These are phyloP conservation scores for Gasteruption jaculator DNA, from an alignment of 2,888 invertebrate species.

Conservation along the genomic window DNA sequence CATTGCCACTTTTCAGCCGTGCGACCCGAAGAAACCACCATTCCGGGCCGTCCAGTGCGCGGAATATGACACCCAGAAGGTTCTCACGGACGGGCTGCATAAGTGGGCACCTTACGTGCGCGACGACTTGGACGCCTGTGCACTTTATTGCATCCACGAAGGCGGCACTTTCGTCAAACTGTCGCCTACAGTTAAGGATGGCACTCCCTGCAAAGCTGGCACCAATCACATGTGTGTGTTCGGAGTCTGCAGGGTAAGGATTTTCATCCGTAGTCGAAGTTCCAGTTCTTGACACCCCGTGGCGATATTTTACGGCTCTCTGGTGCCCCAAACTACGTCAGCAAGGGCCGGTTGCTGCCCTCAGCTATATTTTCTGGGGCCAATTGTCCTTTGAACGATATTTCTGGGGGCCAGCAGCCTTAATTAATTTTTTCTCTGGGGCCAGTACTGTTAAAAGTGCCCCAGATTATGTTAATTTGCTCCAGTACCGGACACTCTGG, in stretches of 20 bases:
- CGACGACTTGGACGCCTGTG: constrained; percentile 65
- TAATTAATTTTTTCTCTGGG: too few relatives aligned
- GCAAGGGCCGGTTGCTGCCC: too few relatives aligned
- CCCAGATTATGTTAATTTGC: neutral
- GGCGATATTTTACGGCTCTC: too few relatives aligned
- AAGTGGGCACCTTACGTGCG: constrained; percentile 65
- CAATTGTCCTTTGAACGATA: too few relatives aligned
- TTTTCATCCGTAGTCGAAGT: too few relatives aligned
- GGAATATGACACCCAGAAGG: constrained; percentile 60
- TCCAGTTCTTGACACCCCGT: neutral
- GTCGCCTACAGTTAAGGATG: constrained; percentile 73
- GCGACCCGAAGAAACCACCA: constrained; percentile 65
- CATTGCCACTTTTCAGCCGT: constrained; percentile 50
- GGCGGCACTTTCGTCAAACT: constrained; percentile 70
- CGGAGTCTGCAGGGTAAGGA: constrained; percentile 66
- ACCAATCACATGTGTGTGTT: constrained; percentile 81
- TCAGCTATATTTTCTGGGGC: too few relatives aligned
- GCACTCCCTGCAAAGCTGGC: constrained; percentile 79
- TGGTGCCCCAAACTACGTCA: too few relatives aligned
- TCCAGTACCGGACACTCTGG: constrained; percentile 6
- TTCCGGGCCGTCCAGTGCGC: constrained; percentile 77
- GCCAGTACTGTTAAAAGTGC: too few relatives aligned
- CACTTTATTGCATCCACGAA: constrained; percentile 75
- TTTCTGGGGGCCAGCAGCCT: too few relatives aligned
- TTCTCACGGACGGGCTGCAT: constrained; percentile 26